These are phyloP conservation scores for Tachina grossa DNA, from an alignment of 2,888 invertebrate species.

Conservation along the genomic window DNA sequence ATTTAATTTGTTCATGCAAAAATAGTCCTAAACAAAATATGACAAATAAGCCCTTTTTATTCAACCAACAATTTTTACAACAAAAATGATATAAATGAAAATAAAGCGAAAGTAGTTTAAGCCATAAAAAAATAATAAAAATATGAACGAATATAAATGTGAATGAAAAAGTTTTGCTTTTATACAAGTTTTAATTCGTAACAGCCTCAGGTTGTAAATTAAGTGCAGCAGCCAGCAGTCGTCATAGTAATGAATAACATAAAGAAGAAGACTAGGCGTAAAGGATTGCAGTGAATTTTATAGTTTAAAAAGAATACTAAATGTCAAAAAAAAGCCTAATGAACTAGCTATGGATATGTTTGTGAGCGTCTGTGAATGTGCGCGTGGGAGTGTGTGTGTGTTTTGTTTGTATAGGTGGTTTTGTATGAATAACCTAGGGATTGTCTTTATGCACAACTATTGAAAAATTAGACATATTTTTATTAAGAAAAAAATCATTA, in stretches of 20 bases:
- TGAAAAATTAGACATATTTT: conserved; percentile 24
- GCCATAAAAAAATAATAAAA: conserved; percentile 3
- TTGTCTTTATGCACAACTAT: not conserved
- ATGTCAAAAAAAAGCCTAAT: conserved; percentile 33
- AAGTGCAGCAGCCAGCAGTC: conserved; percentile 65
- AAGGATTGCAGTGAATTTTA: conserved; percentile 23
- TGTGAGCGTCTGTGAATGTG: conserved; percentile 1
- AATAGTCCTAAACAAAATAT: conserved; percentile 46
- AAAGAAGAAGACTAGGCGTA: conserved; percentile 26
- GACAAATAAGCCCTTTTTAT: conserved; percentile 42
- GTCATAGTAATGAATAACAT: conserved; percentile 51
- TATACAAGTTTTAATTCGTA: conserved; percentile 67
- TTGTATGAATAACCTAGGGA: not conserved
- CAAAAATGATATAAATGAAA: conserved; percentile 25
- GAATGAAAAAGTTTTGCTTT: conserved; percentile 62
- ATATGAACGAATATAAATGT: conserved; percentile 28
- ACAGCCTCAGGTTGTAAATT: conserved; percentile 68
- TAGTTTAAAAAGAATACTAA: conserved; percentile 24
- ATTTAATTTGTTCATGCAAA: conserved; percentile 45
- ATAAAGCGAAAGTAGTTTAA: conserved; percentile 54
- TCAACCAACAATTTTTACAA: not conserved
- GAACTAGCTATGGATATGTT: conserved; percentile 25
- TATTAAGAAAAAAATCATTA: conserved; percentile 43
- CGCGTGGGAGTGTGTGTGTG: not conserved
- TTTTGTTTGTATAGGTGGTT: not conserved